These are phyloP conservation scores for Heliconius sara DNA, from an alignment of 2,888 invertebrate genomes.

Conservation along the genomic window DNA sequence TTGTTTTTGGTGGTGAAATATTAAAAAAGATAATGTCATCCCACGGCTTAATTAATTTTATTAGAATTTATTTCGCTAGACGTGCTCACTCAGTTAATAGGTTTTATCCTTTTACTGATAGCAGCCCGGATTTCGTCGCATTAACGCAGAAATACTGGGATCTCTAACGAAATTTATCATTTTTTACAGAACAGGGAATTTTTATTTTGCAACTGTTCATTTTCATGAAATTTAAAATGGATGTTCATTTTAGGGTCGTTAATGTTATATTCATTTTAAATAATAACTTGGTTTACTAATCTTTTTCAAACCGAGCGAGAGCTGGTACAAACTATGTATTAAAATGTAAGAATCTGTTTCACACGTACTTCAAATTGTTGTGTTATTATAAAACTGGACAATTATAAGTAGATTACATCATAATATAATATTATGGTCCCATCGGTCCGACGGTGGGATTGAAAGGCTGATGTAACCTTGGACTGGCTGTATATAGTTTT, in stretches of 20 bases:
- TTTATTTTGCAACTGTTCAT: background rate
- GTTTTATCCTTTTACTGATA: slow-evolving; percentile 57
- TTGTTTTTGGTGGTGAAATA: slow-evolving; percentile 57
- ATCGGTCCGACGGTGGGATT: too few relatives aligned
- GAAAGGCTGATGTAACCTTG: too few relatives aligned
- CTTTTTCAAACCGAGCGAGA: background rate
- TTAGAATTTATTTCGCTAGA: slow-evolving; percentile 78
- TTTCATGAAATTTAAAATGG: slow-evolving; percentile 2
- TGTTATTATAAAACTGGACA: too few relatives aligned
- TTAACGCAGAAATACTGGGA: slow-evolving; percentile 50
- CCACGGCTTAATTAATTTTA: slow-evolving; percentile 80
- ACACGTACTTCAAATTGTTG: too few relatives aligned
- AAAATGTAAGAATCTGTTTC: too few relatives aligned
- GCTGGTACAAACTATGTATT: too few relatives aligned
- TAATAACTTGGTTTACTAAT: background rate
- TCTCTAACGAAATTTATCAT: slow-evolving; percentile 43
- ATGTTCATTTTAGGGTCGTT: background rate
- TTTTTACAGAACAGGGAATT: slow-evolving; percentile 42
- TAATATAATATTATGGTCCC: too few relatives aligned
- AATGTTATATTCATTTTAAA: background rate
- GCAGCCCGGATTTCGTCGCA: slow-evolving; percentile 51
- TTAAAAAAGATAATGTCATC: slow-evolving; percentile 74
- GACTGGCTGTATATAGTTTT: too few relatives aligned
- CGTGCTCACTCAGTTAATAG: slow-evolving; percentile 63
- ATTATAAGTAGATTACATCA: too few relatives aligned